Base-by-base conservation (phyloP, 2,113 vertebrate species). In the Choloepus hoffmanni region DNA sequence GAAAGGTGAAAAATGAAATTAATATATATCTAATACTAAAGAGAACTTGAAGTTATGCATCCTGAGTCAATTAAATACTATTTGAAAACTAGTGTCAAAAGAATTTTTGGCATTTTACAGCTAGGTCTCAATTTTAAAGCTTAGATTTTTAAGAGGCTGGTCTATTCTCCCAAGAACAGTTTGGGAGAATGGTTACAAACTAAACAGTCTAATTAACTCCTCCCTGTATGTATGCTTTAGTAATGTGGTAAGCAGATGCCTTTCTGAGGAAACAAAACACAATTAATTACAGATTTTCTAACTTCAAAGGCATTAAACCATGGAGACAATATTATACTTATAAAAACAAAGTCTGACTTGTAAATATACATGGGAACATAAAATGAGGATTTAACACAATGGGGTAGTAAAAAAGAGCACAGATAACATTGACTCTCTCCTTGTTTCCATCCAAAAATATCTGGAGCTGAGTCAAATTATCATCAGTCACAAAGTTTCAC, bases 251-350 rank as follows among this genome's bases (percentile, higher is more conserved):
- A 91, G 28, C 62, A 63, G 53, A 77, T 48, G 43, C 36, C 30
- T 85, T 93, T 88, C 53, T 74, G 26, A 94, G 13, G 72, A 92
- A 85, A 81, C 14, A 76, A 92, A 85, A 85, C 14, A 76, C 72
- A 85, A 74, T 88, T 87, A 91, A 92, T 18, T 13, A 92, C 40
- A 85, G 13, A 62, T 13, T 21, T 50, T 89, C 36, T 65, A 65
- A 88, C 13, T 67, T 65, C 23, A 72, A 48, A 82, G 2, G 36
- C 12, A 3, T 62, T 60, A 90, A 88, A 72, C 30, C 45, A 88
- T 85, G 45, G 21, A 78, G 40, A 67, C 21, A 74, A 30, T 79
- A 45, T 36, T 89, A 28, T 85, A 68, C 11, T 74, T 62, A 91
- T 5, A 68, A 68, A 85, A 67, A 4, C 23, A 92, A 79, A 72